Conservation (phyloP, 2,888 invertebrate genomes). For the Scaptomyza flava region DNA sequence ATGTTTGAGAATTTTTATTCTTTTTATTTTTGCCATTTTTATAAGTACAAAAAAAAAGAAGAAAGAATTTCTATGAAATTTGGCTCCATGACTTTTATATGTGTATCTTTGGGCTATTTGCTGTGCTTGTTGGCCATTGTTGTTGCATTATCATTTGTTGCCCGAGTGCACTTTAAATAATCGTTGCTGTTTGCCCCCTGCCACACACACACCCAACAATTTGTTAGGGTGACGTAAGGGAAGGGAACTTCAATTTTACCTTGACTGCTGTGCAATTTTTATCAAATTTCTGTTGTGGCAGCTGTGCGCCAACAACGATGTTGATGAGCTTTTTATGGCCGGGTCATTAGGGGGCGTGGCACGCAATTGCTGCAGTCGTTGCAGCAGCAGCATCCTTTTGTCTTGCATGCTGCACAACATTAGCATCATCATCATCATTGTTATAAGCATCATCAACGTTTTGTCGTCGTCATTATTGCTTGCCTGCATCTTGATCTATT, state of each 20-base stretch:
- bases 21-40: slow-evolving; percentile 10
- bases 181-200: slow-evolving; percentile 53
- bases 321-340: slow-evolving; percentile 76
- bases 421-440: slow-evolving; percentile 39
- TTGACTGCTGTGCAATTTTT: slow-evolving; percentile 70
- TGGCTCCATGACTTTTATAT: slow-evolving; percentile 59
- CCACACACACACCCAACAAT: slow-evolving; percentile 28
- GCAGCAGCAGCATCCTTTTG: slow-evolving; percentile 37
- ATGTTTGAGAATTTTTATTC: slow-evolving; percentile 21
- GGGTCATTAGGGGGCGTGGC: slow-evolving; percentile 77
- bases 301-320: slow-evolving; percentile 66
- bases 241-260: slow-evolving; percentile 30
- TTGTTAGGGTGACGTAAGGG: background rate
- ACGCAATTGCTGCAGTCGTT: slow-evolving; percentile 28
- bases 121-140: slow-evolving; percentile 32
- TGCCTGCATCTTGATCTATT: slow-evolving; percentile 63
- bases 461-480: slow-evolving; percentile 23
- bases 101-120: slow-evolving; percentile 59
- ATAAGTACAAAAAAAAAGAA: background rate
- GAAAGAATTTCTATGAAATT: slow-evolving; percentile 66
- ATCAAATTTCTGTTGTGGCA: slow-evolving; percentile 64
- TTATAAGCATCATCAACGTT: slow-evolving; percentile 4
- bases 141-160: slow-evolving; percentile 73
- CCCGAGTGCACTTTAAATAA: slow-evolving; percentile 76
- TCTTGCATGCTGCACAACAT: slow-evolving; percentile 58